Evolutionary conservation across 2,797 vertebrate species (phyloP).

Genomic region (Aphelocoma californica): DNA sequence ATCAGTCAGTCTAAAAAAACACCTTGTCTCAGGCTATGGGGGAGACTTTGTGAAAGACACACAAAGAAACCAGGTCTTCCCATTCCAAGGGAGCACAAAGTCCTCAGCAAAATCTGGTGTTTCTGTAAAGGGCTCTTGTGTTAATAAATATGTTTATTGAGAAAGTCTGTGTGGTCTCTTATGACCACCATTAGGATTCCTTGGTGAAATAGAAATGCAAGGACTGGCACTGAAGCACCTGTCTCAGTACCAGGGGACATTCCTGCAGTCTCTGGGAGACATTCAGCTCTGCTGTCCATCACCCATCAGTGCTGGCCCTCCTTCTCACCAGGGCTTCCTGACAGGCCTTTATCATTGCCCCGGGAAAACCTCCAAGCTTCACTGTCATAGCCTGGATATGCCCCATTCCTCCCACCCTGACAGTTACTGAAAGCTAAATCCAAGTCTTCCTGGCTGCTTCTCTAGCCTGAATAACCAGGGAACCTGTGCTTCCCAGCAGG

Average conservation of each 20-base stretch:
- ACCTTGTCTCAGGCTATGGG: neutral
- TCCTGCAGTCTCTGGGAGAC: neutral
- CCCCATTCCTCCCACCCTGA: neutral
- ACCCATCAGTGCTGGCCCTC: neutral
- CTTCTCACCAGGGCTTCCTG: neutral
- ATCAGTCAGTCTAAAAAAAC: neutral
- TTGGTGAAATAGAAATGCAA: neutral
- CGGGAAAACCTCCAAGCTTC: neutral
- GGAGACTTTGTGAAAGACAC: neutral
- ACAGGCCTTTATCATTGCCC: neutral
- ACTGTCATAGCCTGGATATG: neutral
- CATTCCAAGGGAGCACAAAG: neutral
- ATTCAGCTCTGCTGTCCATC: neutral
- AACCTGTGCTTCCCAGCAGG: neutral
- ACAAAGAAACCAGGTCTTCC: neutral
- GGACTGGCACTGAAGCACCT: neutral
- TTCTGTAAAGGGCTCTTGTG: neutral
- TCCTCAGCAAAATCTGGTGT: neutral
- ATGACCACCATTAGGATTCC: neutral
- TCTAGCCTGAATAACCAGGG: neutral
- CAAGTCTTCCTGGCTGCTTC: neutral
- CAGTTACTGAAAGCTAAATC: neutral
- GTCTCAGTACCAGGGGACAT: neutral
- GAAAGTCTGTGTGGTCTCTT: neutral
- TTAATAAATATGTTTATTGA: neutral